phyloP scores from a whole-genome alignment of 2,888 invertebrate genomes.

The Lepidonotus clava region DNA sequence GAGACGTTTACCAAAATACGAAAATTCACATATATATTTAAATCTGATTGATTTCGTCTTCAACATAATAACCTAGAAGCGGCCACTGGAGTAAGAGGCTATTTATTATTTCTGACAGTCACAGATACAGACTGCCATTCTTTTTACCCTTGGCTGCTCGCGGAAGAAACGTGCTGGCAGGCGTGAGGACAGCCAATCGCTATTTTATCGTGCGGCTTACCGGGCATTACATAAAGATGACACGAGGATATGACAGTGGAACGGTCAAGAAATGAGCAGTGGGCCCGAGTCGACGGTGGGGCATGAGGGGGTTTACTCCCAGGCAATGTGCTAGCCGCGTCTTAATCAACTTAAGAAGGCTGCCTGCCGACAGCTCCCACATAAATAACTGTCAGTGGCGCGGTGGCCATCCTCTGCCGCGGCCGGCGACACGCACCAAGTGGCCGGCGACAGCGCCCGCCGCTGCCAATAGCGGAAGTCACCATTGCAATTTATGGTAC shows the following conservation, averaged over 20 bases:
- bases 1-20: no score
- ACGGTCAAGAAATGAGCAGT: not conserved
- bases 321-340: not conserved
- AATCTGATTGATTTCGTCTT: no score
- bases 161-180: not conserved
- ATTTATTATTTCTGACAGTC: no score
- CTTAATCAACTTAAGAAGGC: not conserved
- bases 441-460: not conserved
- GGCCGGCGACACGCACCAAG: not conserved
- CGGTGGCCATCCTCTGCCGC: not conserved
- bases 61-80: no score
- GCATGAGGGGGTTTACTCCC: not conserved
- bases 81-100: no score
- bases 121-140: no score
- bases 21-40: no score
- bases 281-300: not conserved
- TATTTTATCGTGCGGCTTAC: not conserved
- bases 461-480: constrained; percentile 28
- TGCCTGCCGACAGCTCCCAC: not conserved
- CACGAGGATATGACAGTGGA: not conserved
- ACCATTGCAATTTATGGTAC: constrained; percentile 18
- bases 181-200: not conserved
- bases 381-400: not conserved
- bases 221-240: not conserved
- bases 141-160: no score